Percentiles rank a stretch among this genome's conserved stretches.
Evolutionary conservation across 2,888 invertebrate genomes (phyloP).

Genomic region (Caenorhabditis parvicauda): DNA sequence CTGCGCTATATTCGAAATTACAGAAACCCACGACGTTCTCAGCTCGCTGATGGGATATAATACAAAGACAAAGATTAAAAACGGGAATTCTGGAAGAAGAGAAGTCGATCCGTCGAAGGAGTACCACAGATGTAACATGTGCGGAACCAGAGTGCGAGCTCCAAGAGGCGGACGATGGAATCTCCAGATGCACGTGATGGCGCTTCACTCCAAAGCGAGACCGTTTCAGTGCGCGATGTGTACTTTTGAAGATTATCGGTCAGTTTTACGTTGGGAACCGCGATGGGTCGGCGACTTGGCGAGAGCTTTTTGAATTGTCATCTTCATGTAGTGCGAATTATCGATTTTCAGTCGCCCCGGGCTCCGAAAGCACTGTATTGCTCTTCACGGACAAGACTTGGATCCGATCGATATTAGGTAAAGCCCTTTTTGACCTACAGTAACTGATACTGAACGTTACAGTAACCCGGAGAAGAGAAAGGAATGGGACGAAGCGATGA

Average conservation of each 20-base stretch:
- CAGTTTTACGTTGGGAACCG: background rate
- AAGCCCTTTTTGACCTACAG: background rate
- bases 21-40: too few relatives aligned
- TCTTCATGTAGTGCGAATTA: too few relatives aligned
- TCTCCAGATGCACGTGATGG: slow-evolving; percentile 40
- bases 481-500: slow-evolving; percentile 35
- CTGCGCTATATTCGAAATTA: too few relatives aligned
- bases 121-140: slow-evolving; percentile 29
- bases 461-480: slow-evolving; percentile 19
- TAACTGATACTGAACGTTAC: slow-evolving; percentile 3
- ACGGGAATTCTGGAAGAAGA: too few relatives aligned
- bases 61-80: too few relatives aligned
- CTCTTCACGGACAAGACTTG: slow-evolving; percentile 26
- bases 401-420: slow-evolving; percentile 27
- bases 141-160: slow-evolving; percentile 29
- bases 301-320: too few relatives aligned
- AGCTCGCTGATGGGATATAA: too few relatives aligned
- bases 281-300: too few relatives aligned
- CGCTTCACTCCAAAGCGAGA: slow-evolving; percentile 28
- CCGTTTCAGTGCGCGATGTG: slow-evolving; percentile 28
- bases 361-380: slow-evolving; percentile 26
- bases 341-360: slow-evolving; percentile 26
- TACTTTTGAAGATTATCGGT: slow-evolving; percentile 27
- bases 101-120: too few relatives aligned
- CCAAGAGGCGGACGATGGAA: slow-evolving; percentile 39